These are phyloP conservation scores for Pristis pectinata DNA, from an alignment of 2,797 vertebrate species.

Conservation along the genomic window DNA sequence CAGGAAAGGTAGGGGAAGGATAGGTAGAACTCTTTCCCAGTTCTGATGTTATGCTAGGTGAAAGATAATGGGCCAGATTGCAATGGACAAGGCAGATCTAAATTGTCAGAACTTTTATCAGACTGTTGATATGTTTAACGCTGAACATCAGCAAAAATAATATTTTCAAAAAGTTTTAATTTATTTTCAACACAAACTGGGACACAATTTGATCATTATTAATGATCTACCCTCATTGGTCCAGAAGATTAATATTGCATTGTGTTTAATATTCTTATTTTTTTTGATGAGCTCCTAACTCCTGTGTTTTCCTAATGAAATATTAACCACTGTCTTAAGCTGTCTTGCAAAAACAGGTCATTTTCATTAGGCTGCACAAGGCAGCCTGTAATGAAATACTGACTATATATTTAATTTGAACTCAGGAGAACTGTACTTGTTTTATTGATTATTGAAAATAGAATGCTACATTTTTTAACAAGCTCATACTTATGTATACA, in stretches of 20 bases:
- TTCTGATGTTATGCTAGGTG: no score
- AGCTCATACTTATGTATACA: not conserved
- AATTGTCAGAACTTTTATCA: not conserved
- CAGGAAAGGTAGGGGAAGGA: no score
- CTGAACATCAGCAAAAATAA: not conserved
- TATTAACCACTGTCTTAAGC: conserved; percentile 1
- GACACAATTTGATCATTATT: not conserved
- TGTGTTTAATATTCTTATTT: not conserved
- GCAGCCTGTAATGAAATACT: not conserved
- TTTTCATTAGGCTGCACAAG: not conserved
- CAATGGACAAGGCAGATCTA: not conserved
- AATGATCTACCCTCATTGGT: not conserved
- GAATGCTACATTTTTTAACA: not conserved
- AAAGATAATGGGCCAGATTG: not conserved
- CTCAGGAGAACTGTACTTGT: not conserved
- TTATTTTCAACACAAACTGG: not conserved
- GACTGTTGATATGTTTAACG: not conserved
- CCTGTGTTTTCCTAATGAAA: not conserved
- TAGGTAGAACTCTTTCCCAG: no score
- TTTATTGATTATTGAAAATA: conserved; percentile 26
- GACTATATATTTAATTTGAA: not conserved
- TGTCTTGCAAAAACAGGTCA: not conserved
- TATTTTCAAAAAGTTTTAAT: conserved; percentile 9
- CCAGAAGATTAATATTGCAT: conserved; percentile 18
- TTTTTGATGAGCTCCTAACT: not conserved